These are phyloP conservation scores for Escarpia spicata DNA, from an alignment of 2,888 invertebrate species.

Conservation along the genomic window DNA sequence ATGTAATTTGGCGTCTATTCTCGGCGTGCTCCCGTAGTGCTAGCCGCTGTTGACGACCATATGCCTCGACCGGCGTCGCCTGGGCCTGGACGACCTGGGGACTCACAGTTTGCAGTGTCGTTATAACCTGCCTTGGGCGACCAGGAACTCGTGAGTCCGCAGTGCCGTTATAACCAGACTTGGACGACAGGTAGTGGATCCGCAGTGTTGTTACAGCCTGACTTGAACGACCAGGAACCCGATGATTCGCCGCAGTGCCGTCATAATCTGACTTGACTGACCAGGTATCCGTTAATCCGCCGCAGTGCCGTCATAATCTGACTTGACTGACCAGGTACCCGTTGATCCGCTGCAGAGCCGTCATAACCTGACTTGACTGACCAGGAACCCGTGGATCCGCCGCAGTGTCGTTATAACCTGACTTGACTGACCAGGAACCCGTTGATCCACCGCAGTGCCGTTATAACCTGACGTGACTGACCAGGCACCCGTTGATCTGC, in stretches of 20 bases:
- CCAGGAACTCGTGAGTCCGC: not conserved
- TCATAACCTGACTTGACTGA: not conserved
- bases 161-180: not conserved
- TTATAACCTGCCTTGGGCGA: not conserved
- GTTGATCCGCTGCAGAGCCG: not conserved
- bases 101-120: not conserved
- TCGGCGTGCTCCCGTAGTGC: not conserved
- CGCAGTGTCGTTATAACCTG: not conserved
- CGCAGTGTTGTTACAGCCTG: not conserved
- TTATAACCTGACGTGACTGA: no score
- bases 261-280: not conserved
- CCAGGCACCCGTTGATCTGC: no score
- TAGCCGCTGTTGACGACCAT: not conserved
- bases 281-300: not conserved
- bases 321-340: not conserved
- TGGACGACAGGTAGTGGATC: not conserved
- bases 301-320: not conserved
- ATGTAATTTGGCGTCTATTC: conserved; percentile 11
- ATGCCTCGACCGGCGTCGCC: not conserved
- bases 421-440: no score
- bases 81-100: not conserved
- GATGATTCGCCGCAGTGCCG: not conserved
- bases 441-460: no score
- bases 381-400: not conserved
- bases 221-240: not conserved